Conservation (phyloP, 2,113 vertebrate genomes). For the Anthoscopus minutus region DNA sequence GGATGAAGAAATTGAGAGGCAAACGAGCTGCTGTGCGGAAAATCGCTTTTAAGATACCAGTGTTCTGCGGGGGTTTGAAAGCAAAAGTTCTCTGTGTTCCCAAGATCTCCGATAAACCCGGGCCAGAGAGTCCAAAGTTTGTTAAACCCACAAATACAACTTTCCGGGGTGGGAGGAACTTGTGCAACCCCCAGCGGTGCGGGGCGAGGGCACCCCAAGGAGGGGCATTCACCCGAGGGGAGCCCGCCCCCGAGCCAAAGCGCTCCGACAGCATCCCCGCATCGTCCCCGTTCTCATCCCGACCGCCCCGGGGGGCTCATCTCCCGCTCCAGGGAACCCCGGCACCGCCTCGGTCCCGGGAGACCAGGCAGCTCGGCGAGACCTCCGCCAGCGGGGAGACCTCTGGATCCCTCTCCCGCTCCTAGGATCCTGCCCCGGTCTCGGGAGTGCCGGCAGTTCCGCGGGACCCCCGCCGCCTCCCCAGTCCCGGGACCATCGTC, state of each 20-base stretch:
- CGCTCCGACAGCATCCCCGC: neutral
- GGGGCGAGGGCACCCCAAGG: neutral
- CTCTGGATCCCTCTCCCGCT: neutral
- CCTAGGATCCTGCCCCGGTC: neutral
- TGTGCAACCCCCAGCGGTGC: neutral
- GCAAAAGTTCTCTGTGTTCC: neutral
- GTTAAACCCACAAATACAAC: neutral
- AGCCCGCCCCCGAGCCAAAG: neutral
- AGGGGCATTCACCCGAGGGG: neutral
- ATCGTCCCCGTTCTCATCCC: neutral
- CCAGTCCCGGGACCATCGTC: neutral
- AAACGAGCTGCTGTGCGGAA: neutral
- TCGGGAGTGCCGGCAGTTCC: neutral
- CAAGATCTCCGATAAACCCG: neutral
- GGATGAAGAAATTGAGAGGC: neutral
- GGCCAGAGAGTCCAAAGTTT: constrained; percentile 10
- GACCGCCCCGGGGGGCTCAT: neutral
- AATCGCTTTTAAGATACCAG: neutral
- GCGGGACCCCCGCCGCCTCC: neutral
- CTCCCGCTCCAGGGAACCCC: neutral
- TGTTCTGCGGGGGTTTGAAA: neutral
- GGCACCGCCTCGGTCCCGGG: neutral
- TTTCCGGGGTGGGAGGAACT: neutral
- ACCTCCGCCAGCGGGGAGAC: neutral
- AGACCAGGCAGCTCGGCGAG: neutral